Conservation (phyloP, 2,113 vertebrate species). For the Petaurus breviceps region DNA sequence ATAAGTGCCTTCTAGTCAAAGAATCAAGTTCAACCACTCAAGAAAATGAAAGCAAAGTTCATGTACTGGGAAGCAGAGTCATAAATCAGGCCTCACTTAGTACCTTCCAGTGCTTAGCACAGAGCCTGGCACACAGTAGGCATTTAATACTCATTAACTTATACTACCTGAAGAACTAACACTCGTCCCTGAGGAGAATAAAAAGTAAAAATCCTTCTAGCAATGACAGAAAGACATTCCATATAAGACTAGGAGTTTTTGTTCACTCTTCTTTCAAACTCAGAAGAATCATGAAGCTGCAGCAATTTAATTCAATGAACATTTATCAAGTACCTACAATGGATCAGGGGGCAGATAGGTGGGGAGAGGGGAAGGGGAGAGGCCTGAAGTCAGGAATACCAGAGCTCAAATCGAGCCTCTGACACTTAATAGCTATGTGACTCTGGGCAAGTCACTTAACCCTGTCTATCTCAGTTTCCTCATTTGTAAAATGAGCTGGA, state of each 20-base stretch:
- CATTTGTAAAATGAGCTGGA: slow-evolving; percentile 65
- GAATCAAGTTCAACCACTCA: background rate
- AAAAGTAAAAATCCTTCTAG: background rate
- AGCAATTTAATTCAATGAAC: too few species aligned
- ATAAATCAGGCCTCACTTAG: background rate
- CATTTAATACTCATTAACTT: background rate
- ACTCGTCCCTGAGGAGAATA: background rate
- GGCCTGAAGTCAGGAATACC: slow-evolving; percentile 75
- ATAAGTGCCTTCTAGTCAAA: background rate
- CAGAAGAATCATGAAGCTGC: too few species aligned
- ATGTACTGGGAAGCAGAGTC: background rate
- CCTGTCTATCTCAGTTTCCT: slow-evolving; percentile 59
- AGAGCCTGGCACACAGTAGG: background rate
- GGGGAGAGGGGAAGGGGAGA: background rate
- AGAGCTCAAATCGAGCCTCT: slow-evolving; percentile 74
- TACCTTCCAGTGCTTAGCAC: background rate
- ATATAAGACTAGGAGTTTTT: background rate
- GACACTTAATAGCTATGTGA: slow-evolving; percentile 61
- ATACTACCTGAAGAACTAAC: background rate
- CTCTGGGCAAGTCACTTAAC: slow-evolving; percentile 68
- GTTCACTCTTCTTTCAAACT: background rate
- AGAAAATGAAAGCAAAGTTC: background rate
- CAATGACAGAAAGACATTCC: background rate
- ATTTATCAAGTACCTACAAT: too few species aligned
- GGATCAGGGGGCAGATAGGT: background rate